Percentiles rank a stretch among this genome's conserved stretches.
Evolutionary conservation across 2,888 invertebrate species (phyloP).

Genomic region (Drosophila macrospina): DNA sequence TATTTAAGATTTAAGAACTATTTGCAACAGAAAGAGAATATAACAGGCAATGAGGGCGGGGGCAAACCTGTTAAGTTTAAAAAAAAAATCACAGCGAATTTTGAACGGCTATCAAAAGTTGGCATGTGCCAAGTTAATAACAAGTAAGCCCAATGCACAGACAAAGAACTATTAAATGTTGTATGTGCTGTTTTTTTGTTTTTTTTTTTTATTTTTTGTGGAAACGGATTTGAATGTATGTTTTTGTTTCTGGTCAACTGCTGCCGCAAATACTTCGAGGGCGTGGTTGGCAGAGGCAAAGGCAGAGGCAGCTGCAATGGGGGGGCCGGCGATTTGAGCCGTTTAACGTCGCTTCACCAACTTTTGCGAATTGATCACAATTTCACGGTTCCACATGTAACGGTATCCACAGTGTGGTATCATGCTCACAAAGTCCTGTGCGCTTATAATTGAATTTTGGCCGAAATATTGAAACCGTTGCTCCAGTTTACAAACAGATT

Average conservation of each 20-base stretch:
- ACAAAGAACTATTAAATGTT: neutral
- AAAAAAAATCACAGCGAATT: conserved; percentile 74
- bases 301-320: conserved; percentile 39
- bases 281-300: conserved; percentile 34
- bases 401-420: conserved; percentile 90
- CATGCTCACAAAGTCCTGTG: conserved; percentile 86
- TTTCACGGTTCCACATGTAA: conserved; percentile 97
- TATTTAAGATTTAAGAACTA: conserved; percentile 30
- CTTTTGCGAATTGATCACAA: conserved; percentile 96
- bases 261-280: conserved; percentile 66
- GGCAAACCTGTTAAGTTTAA: conserved; percentile 35
- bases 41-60: conserved; percentile 9
- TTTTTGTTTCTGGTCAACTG: conserved; percentile 62
- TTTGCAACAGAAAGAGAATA: conserved; percentile 46
- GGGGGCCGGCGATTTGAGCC: conserved; percentile 8
- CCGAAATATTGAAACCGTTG: conserved; percentile 32
- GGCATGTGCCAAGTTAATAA: conserved; percentile 39
- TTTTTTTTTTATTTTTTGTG: neutral
- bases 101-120: conserved; percentile 56
- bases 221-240: conserved; percentile 5
- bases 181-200: conserved; percentile 1
- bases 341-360: conserved; percentile 96
- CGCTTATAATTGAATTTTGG: conserved; percentile 76
- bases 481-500: conserved; percentile 33
- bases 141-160: conserved; percentile 35